Conservation (phyloP, 2,113 vertebrate genomes). For the Menura novaehollandiae region DNA sequence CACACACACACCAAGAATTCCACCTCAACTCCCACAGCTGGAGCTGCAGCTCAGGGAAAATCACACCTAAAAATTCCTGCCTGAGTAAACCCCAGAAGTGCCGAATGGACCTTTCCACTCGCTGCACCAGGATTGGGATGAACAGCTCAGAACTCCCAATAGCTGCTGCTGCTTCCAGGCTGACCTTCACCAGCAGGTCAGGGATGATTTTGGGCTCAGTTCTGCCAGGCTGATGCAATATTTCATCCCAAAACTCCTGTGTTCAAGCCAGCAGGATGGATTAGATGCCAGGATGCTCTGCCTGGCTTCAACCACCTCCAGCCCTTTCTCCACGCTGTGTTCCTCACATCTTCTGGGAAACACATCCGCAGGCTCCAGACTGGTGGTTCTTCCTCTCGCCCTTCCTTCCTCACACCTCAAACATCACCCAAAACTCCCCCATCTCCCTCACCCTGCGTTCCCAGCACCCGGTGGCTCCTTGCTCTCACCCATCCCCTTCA, state of each 20-base stretch:
- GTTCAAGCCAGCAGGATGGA: too few relatives aligned
- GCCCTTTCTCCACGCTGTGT: background rate
- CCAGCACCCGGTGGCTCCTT: background rate
- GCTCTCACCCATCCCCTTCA: background rate
- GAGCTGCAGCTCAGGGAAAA: background rate
- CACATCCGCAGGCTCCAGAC: background rate
- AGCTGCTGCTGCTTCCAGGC: too few relatives aligned
- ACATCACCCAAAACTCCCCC: background rate
- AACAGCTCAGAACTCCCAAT: too few relatives aligned
- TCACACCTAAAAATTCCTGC: too few relatives aligned
- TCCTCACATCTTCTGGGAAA: background rate
- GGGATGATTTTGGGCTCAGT: background rate
- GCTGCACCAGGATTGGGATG: too few relatives aligned
- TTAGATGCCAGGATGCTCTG: background rate
- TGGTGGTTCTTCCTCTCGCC: background rate
- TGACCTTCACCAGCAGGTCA: too few relatives aligned
- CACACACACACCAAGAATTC: background rate
- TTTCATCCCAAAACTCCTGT: background rate
- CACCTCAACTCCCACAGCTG: background rate
- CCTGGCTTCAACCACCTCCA: background rate
- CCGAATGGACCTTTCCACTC: too few relatives aligned
- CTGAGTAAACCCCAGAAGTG: too few relatives aligned
- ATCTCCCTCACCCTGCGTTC: background rate
- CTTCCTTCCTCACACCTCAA: background rate
- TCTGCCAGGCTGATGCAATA: background rate